Base-by-base conservation (phyloP, 2,888 invertebrate species). In the Heteromyza rotundicornis region DNA sequence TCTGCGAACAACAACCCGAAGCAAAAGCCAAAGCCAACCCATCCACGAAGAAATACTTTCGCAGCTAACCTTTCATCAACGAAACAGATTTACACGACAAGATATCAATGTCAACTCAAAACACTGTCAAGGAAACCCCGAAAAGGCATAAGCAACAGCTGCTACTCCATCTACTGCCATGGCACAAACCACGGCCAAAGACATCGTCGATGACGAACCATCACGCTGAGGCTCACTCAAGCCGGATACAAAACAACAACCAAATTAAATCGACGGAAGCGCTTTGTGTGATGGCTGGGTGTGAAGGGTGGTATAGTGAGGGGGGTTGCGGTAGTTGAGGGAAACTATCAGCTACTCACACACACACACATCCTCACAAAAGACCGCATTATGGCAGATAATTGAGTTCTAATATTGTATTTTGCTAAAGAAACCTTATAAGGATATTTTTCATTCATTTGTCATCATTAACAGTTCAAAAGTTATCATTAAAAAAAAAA, bases 331-430 rank as follows among this genome's bases (percentile, higher is more conserved):
- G n/a, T n/a, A n/a, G n/a, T n/a, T n/a, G n/a, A n/a, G n/a, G n/a
- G n/a, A n/a, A n/a, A n/a, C n/a, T n/a, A n/a, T n/a, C n/a, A n/a
- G n/a, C n/a, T n/a, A n/a, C n/a, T n/a, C n/a, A n/a, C n/a, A n/a
- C n/a, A n/a, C 16, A 40, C 40, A 14, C 16, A 40, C 10, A 40
- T 7, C 8, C 40, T 12, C 10, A n/a, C 40, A 12, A 7, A 14
- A 14, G 22, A n/a, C 17, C 32, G 53, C 55, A 63, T 67, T 64
- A 62, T 67, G 59, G 59, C 57, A 60, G 54, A 64, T 67, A 67
- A 67, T 67, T 67, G 64, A 65, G 64, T 65, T 64, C 64, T 64
- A 61, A 64, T 61, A 65, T 52, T 47, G 47, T 47, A 47, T 47
- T 47, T 47, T 2, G 47, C 47, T 14, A n/a, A 17, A 7, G 47